Evolutionary conservation across 2,797 vertebrate genomes (phyloP).

Genomic region (Dipus sagitta): DNA sequence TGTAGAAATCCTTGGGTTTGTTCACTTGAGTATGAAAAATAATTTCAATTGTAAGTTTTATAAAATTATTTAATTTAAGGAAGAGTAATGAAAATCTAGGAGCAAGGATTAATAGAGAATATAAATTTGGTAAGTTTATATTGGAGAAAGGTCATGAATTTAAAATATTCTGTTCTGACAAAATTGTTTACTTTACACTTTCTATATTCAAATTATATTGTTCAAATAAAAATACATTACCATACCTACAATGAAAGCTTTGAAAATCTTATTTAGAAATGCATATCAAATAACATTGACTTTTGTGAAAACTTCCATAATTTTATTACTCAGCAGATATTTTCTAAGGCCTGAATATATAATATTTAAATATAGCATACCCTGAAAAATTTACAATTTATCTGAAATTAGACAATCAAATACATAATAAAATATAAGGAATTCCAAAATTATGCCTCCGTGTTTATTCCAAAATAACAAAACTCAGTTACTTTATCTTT

Average conservation of each 20-base stretch:
- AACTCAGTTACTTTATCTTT: neutral
- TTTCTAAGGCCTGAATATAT: neutral
- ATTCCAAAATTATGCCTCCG: neutral
- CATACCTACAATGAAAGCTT: neutral
- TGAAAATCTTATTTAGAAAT: neutral
- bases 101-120: neutral
- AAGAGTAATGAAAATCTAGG: neutral
- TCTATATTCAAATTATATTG: neutral
- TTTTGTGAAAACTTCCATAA: slow-evolving; percentile 27
- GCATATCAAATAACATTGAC: neutral
- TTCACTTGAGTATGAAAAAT: neutral
- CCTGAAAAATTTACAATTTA: neutral
- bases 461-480: slow-evolving; percentile 20
- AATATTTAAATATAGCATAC: neutral
- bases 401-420: neutral
- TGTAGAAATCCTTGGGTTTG: neutral
- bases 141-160: neutral
- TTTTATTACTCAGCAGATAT: neutral
- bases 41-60: neutral
- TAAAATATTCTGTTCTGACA: neutral
- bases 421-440: neutral
- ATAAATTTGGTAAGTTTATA: neutral
- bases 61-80: neutral
- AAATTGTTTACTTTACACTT: neutral
- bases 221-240: neutral